Evolutionary conservation across 2,113 vertebrate species (phyloP).

Genomic region (Phylloscopus whistleri): DNA sequence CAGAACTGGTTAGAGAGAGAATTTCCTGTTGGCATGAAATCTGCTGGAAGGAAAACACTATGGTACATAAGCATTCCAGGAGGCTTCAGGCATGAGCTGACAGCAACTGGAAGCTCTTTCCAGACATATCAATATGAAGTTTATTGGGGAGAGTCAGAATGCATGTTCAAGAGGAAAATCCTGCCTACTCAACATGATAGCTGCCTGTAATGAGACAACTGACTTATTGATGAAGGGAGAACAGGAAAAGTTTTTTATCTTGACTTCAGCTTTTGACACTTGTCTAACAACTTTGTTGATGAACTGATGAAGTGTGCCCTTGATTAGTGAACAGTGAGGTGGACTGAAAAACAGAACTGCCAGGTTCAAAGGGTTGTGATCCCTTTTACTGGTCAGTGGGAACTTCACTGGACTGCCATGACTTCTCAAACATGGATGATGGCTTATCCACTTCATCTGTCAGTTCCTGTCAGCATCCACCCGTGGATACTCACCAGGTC

Average conservation of each 20-base stretch:
- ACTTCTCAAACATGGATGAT: neutral
- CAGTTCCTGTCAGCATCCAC: neutral
- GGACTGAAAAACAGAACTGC: neutral
- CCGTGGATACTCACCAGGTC: neutral
- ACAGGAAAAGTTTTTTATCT: neutral
- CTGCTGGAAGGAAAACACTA: neutral
- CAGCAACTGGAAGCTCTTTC: neutral
- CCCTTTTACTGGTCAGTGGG: accelerated
- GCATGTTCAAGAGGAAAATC: neutral
- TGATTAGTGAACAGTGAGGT: neutral
- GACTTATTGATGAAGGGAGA: neutral
- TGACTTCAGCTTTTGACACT: neutral
- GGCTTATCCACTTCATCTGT: accelerated
- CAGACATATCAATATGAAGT: neutral
- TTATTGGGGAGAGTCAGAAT: neutral
- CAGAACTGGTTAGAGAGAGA: neutral
- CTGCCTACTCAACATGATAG: neutral
- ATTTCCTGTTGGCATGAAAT: neutral
- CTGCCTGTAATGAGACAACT: neutral
- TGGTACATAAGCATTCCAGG: neutral
- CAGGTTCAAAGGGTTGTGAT: neutral
- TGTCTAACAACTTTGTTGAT: accelerated
- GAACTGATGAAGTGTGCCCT: neutral
- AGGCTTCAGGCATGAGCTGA: neutral
- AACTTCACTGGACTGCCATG: neutral